Evolutionary conservation across 2,797 vertebrate species (phyloP).

Genomic region (Galago senegalensis): DNA sequence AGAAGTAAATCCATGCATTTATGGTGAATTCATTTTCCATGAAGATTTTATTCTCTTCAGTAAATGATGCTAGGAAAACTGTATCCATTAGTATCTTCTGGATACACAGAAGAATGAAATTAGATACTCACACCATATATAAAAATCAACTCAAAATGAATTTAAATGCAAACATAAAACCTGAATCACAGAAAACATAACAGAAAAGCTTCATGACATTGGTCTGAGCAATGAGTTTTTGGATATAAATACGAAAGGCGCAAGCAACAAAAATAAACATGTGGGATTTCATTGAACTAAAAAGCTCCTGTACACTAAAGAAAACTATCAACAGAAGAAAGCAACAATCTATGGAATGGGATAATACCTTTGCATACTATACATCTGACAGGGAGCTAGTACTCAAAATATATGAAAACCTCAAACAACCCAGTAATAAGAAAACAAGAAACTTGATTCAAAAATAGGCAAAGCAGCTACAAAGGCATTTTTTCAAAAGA

Average conservation of each 20-base stretch:
- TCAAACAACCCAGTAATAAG: not conserved
- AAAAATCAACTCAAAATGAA: not conserved
- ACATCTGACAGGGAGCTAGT: not conserved
- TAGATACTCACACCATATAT: not conserved
- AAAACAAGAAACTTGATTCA: not conserved
- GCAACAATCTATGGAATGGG: not conserved
- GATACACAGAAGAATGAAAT: not conserved
- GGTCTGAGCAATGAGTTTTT: not conserved
- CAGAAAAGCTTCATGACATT: not conserved
- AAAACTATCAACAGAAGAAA: not conserved
- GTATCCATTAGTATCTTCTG: not conserved
- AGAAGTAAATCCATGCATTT: not conserved
- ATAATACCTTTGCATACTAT: not conserved
- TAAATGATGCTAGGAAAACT: not conserved
- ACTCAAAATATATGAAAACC: not conserved
- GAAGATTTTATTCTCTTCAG: not conserved
- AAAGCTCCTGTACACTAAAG: not conserved
- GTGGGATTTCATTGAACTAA: not conserved
- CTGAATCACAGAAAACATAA: not conserved
- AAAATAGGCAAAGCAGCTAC: not conserved
- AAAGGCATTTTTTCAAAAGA: not conserved
- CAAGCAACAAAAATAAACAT: not conserved
- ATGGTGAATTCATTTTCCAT: not conserved
- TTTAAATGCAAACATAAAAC: not conserved
- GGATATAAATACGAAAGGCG: not conserved